phyloP scores from a whole-genome alignment of 2,888 invertebrate genomes.

The Epirrhoe alternata region DNA sequence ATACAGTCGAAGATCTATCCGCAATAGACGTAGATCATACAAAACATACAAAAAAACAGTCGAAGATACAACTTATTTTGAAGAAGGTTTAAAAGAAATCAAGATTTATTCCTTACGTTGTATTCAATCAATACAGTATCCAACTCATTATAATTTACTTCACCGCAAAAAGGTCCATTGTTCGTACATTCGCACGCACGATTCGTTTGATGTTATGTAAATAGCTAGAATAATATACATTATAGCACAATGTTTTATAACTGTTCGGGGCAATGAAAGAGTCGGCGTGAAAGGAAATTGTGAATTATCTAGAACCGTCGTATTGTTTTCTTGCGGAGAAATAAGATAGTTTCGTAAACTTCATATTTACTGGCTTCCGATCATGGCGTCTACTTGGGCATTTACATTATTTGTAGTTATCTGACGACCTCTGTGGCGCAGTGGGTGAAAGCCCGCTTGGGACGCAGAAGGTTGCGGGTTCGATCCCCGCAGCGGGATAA shows the following conservation, averaged over 20 bases:
- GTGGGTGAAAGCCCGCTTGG: too few species aligned
- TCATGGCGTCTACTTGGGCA: too few species aligned
- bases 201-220: constrained; percentile 37
- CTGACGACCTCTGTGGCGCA: too few species aligned
- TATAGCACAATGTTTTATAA: constrained; percentile 51
- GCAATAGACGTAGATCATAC: too few species aligned
- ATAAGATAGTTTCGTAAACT: constrained; percentile 1
- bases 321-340: constrained; percentile 53
- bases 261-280: constrained; percentile 51
- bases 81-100: neutral
- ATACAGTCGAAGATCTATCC: too few species aligned
- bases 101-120: neutral
- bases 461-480: too few species aligned
- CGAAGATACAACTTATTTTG: too few species aligned
- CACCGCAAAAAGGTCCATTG: constrained; percentile 37
- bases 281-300: constrained; percentile 69
- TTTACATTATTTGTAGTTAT: too few species aligned
- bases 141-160: constrained; percentile 33
- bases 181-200: constrained; percentile 40
- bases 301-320: constrained; percentile 61
- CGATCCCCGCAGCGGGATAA: too few species aligned
- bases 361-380: constrained; percentile 18
- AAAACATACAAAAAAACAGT: too few species aligned
- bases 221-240: constrained; percentile 31
- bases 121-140: constrained; percentile 11